Evolutionary conservation across 2,888 invertebrate species (phyloP).

Genomic region (Folsomia manolachei): DNA sequence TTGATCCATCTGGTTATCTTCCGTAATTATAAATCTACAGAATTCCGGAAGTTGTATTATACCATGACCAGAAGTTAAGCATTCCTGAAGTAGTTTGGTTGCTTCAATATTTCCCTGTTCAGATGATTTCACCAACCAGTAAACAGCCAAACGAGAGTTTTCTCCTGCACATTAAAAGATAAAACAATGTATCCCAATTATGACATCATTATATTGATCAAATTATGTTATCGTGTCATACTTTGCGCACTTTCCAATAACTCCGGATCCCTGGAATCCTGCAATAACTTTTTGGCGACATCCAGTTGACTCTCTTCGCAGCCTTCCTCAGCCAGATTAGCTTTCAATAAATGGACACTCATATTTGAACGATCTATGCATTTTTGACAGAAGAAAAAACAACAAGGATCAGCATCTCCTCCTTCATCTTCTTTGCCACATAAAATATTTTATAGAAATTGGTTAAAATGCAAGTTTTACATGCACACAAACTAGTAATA

Average conservation of each 20-base stretch:
- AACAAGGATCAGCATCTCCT: constrained; percentile 35
- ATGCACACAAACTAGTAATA: background rate
- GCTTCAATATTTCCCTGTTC: constrained; percentile 88
- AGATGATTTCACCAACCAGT: constrained; percentile 89
- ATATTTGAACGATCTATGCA: constrained; percentile 51
- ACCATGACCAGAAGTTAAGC: constrained; percentile 65
- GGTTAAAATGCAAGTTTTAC: background rate
- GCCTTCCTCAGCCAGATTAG: constrained; percentile 73
- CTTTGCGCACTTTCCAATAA: constrained; percentile 26
- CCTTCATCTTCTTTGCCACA: constrained; percentile 26
- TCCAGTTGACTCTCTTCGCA: constrained; percentile 86
- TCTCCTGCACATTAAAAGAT: constrained; percentile 62
- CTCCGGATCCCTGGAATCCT: constrained; percentile 59
- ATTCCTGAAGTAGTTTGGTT: constrained; percentile 71
- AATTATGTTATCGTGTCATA: too few species aligned
- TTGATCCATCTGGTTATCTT: too few species aligned
- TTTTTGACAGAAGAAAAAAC: constrained; percentile 37
- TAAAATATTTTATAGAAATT: background rate
- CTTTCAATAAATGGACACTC: constrained; percentile 51
- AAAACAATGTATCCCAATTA: background rate
- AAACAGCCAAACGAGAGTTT: constrained; percentile 76
- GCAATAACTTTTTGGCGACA: constrained; percentile 76
- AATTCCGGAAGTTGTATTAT: background rate
- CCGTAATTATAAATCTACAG: too few species aligned
- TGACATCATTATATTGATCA: constrained; percentile 15